A percentile compares a stretch with the other conserved stretches of the same genome.
Evolutionary conservation across 1,140 invertebrate species (phyloP).

Genomic region (Nautilus pompilius): DNA sequence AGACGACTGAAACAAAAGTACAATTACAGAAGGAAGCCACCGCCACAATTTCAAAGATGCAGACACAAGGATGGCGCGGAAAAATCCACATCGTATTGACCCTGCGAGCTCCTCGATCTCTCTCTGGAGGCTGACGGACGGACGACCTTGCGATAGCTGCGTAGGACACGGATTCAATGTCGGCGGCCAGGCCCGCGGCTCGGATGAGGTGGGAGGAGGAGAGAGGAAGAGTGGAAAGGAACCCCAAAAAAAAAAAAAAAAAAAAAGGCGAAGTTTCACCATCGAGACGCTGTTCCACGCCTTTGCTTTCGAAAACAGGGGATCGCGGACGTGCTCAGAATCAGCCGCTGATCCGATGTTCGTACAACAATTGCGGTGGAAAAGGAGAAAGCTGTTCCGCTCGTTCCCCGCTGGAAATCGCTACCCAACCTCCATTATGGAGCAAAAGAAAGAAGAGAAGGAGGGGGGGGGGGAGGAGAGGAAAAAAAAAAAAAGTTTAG

Average conservation of each 20-base stretch:
- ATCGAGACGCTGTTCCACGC: neutral
- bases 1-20: too few species aligned
- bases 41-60: too few species aligned
- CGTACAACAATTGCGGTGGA: constrained; percentile 4
- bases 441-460: too few species aligned
- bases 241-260: neutral
- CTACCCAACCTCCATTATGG: too few species aligned
- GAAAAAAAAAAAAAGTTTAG: too few species aligned
- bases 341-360: neutral
- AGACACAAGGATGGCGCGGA: too few species aligned
- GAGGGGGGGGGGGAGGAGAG: too few species aligned
- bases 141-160: neutral
- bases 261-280: neutral
- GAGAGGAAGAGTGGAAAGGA: neutral
- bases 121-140: neutral
- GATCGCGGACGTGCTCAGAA: constrained; percentile 2
- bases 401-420: too few species aligned
- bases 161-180: neutral
- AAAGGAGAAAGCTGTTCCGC: too few species aligned
- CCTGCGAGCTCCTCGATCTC: too few species aligned
- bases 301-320: constrained; percentile 2
- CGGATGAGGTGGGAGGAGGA: neutral
- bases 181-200: neutral
- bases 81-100: too few species aligned
- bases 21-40: too few species aligned